Base-by-base conservation (phyloP, 2,888 invertebrate genomes). In the Entomobrya multifasciata region DNA sequence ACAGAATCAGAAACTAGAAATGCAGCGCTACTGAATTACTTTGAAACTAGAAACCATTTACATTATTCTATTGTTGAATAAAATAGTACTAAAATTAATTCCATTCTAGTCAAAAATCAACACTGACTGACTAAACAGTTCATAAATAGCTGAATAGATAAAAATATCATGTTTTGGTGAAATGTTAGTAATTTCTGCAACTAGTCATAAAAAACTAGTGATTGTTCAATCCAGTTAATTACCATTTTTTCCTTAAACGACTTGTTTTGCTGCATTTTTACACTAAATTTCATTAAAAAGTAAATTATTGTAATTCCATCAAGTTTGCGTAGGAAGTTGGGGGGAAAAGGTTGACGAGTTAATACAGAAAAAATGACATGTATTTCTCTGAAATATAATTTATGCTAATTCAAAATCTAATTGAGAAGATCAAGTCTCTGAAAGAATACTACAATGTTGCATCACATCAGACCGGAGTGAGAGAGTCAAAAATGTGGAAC, bases 401-500 rank as follows among this genome's bases (percentile, higher is more conserved):
- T 78, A 65, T 78, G 78, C 17, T 60, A 78, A 78, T 78, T 47
- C 78, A 78, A 62, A n/a, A 62, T 47, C 47, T 17, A 65, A 62
- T 13, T 65, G 78, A 65, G 27, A 17, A 78, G 65, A 78, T 78
- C 62, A 49, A 47, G 62, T 41, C 57, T 25, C 25, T 60, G 57
- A n/a, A n/a, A 25, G 57, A 60, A 60, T 17, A 55, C 20, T 27
- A 65, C 36, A n/a, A 70, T 27, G 47, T 80, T 80, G 55, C 55
- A 52, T 67, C 55, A 55, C 52, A 62, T 67, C 55, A 36, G 55
- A 55, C 11, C 67, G 52, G 55, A 17, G 57, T n/a, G n/a, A n/a
- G n/a, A 60, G n/a, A n/a, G n/a, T n/a, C 27, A 65, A 36, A 79
- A 55, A 80, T 80, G 55, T 80, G 80, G 80, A 80, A 80, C 80